Evolutionary conservation across 2,113 vertebrate genomes (phyloP).

Genomic region (Podarcis cretensis): DNA sequence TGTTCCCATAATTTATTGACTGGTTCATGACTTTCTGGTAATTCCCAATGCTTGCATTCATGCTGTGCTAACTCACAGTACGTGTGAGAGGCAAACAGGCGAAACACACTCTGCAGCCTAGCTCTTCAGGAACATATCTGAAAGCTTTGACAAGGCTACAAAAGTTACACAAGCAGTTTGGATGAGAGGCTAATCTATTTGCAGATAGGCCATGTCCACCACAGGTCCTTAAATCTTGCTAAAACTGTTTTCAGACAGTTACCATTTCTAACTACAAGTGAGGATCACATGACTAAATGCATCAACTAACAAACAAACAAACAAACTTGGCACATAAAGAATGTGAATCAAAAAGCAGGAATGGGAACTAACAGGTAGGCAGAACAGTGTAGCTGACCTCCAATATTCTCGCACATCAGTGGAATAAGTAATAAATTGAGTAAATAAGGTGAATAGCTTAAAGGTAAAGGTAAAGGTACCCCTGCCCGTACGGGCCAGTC

Average conservation of each 20-base stretch:
- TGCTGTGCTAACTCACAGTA: not conserved
- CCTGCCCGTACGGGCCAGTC: too few relatives aligned
- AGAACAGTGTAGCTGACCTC: too few relatives aligned
- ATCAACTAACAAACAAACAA: not conserved
- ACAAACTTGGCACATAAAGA: too few relatives aligned
- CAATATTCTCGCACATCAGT: too few relatives aligned
- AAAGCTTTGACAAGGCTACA: too few relatives aligned
- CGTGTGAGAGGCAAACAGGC: too few relatives aligned
- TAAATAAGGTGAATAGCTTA: too few relatives aligned
- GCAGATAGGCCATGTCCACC: not conserved
- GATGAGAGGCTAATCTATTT: not conserved
- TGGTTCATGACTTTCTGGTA: not conserved
- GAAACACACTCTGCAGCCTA: not conserved
- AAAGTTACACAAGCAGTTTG: not conserved
- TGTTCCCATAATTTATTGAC: not conserved
- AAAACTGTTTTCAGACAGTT: not conserved
- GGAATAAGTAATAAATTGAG: too few relatives aligned
- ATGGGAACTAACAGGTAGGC: too few relatives aligned
- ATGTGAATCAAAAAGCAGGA: too few relatives aligned
- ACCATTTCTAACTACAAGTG: not conserved
- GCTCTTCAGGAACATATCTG: not conserved
- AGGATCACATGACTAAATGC: not conserved
- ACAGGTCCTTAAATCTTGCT: not conserved
- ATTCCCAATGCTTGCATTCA: not conserved
- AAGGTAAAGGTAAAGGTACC: too few relatives aligned